Base-by-base conservation (phyloP, 2,113 vertebrate species). In the Vicugna pacos region DNA sequence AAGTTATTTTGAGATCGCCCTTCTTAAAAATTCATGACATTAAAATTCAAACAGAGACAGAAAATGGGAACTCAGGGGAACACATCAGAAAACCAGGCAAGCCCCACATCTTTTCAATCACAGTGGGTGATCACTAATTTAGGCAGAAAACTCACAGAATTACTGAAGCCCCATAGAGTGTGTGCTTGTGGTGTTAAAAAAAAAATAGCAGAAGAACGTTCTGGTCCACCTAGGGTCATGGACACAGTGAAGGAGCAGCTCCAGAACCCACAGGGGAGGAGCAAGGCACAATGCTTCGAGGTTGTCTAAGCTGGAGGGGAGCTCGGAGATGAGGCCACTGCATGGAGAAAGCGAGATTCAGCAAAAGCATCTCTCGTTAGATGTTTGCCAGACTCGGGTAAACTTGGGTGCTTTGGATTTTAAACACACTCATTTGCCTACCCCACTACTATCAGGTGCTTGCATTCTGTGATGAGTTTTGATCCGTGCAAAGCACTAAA, bases 11-110 rank as follows among this genome's bases (percentile, higher is more conserved):
- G 70, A 95, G 94, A 94, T 91, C 69, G 94, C 80, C 86, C 75
- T 95, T 93, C 89, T 94, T 96, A 88, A 97, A 97, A 96, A 96
- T 96, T 76, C 92, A 96, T 97, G 73, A 80, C 54, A 93, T 97
- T 97, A 96, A 96, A 95, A 98, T 97, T 96, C 95, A 96, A 85
- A 95, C 42, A 84, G 94, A 96, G 83, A 60, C 62, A 95, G 89
- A 96, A 97, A 97, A 95, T 72, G 75, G 83, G 91, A 96, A 96
- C 81, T 89, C 70, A 50, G 38, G 69, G 96, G 82, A 67, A 96
- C 83, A 83, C 48, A 92, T 96, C 89, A 97, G 86, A 97, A 96
- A 94, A 46, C 69, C 58, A 89, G 72, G 89, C 58, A 73, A 94
- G 60, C 73, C 82, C 95, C 60, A 81, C 62, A 93, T 89, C 93